These are phyloP conservation scores for Pteromalus puparum DNA, from an alignment of 1,140 invertebrate species.

Conservation along the genomic window DNA sequence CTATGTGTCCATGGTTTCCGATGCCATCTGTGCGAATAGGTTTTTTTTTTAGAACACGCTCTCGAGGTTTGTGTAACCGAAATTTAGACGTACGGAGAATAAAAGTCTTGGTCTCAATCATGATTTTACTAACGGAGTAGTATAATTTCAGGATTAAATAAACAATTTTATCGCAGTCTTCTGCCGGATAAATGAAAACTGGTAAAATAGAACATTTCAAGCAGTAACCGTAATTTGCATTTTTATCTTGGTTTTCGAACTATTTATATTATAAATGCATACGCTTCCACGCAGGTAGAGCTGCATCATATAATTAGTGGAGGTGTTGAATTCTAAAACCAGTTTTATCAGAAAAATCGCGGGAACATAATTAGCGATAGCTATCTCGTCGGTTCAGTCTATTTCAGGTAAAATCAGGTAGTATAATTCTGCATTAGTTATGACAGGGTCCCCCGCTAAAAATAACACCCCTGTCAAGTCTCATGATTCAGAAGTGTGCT, in stretches of 20 bases:
- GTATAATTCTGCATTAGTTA: constrained; percentile 25
- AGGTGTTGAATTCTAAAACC: constrained; percentile 48
- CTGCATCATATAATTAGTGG: constrained; percentile 10
- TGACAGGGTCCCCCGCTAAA: constrained; percentile 26
- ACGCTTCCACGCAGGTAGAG: not conserved
- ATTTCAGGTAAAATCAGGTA: constrained; percentile 34
- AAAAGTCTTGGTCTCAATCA: not conserved
- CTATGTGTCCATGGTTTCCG: not conserved
- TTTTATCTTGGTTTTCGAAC: not conserved
- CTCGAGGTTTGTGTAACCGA: not conserved
- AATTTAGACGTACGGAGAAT: not conserved
- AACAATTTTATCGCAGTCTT: not conserved
- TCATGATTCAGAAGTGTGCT: constrained; percentile 22
- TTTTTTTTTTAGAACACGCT: constrained; percentile 2
- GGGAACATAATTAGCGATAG: constrained; percentile 45
- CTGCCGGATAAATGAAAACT: not conserved
- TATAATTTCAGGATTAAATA: not conserved
- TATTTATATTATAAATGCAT: not conserved
- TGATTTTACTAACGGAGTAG: not conserved
- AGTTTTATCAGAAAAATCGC: constrained; percentile 43
- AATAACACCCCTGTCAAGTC: constrained; percentile 32
- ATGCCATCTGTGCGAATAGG: constrained; percentile 15
- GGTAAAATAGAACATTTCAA: not conserved
- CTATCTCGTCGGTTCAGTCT: constrained; percentile 28
- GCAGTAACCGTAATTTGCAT: not conserved